Percentiles rank a stretch among this genome's conserved stretches.
phyloP scores from a whole-genome alignment of 2,797 vertebrate genomes.

The Gobionotothen gibberifrons region DNA sequence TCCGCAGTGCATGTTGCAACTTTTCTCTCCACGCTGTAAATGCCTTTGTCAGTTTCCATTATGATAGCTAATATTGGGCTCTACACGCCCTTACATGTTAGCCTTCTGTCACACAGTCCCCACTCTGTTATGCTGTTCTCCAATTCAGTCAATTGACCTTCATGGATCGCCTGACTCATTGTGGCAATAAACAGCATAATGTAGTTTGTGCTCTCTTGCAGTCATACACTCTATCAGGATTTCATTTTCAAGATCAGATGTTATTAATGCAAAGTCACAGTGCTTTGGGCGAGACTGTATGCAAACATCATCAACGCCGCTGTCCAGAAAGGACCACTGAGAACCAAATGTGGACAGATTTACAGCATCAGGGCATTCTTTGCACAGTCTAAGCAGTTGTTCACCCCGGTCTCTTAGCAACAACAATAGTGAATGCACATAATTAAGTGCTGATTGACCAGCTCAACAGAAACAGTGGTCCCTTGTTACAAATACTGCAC shows the following conservation, averaged over 20 bases:
- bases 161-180: constrained; percentile 72
- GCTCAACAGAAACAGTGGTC: constrained; percentile 36
- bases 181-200: constrained; percentile 73
- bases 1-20: constrained; percentile 53
- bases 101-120: constrained; percentile 69
- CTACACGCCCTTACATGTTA: constrained; percentile 70
- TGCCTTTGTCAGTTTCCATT: constrained; percentile 75
- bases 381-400: constrained; percentile 55
- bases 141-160: constrained; percentile 79
- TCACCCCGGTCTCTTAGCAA: constrained; percentile 73
- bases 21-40: constrained; percentile 58
- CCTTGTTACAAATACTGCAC: constrained; percentile 38
- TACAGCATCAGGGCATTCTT: constrained; percentile 47
- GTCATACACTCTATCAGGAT: constrained; percentile 33
- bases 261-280: constrained; percentile 59
- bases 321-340: constrained; percentile 24
- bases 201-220: constrained; percentile 57
- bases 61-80: constrained; percentile 60
- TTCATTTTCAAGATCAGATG: constrained; percentile 45
- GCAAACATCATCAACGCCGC: constrained; percentile 20
- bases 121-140: constrained; percentile 68
- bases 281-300: constrained; percentile 17
- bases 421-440: constrained; percentile 64
- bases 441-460: constrained; percentile 67
- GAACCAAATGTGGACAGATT: constrained; percentile 47